Base-by-base conservation (phyloP, 2,888 invertebrate species). In the Rhagium mordax region DNA sequence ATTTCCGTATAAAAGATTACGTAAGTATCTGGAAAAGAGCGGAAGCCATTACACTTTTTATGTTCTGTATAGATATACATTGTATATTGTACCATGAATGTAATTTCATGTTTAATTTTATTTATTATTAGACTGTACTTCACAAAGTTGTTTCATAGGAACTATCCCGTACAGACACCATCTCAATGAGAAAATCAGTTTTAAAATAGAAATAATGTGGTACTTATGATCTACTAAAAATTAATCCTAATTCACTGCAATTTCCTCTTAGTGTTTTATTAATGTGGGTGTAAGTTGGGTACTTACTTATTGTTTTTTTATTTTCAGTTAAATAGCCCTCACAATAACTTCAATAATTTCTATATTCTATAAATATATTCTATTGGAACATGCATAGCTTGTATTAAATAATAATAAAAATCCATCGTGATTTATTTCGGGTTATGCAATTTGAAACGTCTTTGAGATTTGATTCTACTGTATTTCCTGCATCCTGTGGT, bases 201-300 rank as follows among this genome's bases (percentile, higher is more conserved):
- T 33, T 59, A 59, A 59, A 59, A 59, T 59, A 59, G 59, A 27
- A 59, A 59, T 33, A 27, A 59, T 33, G 10, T 59, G 15, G 16
- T 33, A 59, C 59, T 59, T 59, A 62, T 60, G 60, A 16, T 15
- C 24, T 48, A 48, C 48, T 18, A 20, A 62, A 49, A 47, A 62
- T 62, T 62, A 62, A 48, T 62, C 62, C 21, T 62, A 62, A 47
- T 62, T 53, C 49, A 18, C 33, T 48, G n/a, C 49, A 48, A 24
- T 47, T 21, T 48, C 48, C 48, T 62, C 18, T 60, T n/a, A 47
- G 20, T 20, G 21, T 53, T 29, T 60, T 33, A 60, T 60, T 60
- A 41, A 8, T 41, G 60, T 60, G 20, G 60, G 60, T 33, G 33
- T 24, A 24, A 41, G 13, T 41, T 41, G n/a, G 24, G 6, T n/a